Conservation (phyloP, 2,888 invertebrate genomes). For the Cantharis flavilabris region DNA sequence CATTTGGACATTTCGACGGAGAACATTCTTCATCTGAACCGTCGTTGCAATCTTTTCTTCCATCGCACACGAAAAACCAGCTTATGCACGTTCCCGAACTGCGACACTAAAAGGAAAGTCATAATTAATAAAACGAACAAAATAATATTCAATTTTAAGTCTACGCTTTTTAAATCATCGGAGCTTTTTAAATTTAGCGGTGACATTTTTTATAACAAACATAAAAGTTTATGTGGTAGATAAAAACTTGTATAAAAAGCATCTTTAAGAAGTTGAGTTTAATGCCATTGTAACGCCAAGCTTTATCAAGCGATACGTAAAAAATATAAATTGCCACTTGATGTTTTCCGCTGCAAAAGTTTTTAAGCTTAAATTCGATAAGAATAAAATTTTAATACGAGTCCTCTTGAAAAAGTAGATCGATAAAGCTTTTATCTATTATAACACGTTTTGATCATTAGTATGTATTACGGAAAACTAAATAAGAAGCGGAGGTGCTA, state of each 20-base stretch:
- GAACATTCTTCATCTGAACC: constrained; percentile 84
- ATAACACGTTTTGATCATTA: neutral
- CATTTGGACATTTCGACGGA: constrained; percentile 67
- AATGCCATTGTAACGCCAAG: neutral
- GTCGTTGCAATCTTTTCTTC: constrained; percentile 81
- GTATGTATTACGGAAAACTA: neutral
- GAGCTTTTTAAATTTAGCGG: neutral
- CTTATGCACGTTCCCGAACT: constrained; percentile 86
- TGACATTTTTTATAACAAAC: neutral
- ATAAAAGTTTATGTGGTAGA: neutral
- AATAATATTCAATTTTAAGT: neutral
- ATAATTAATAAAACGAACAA: neutral
- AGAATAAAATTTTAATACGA: neutral
- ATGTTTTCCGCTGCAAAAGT: neutral
- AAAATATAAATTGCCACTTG: neutral
- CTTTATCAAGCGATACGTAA: neutral
- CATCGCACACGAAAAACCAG: constrained; percentile 93
- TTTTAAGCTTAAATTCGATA: neutral
- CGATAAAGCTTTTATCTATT: neutral
- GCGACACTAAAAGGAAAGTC: constrained; percentile 67
- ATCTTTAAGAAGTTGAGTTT: neutral
- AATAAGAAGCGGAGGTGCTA: neutral
- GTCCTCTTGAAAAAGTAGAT: neutral
- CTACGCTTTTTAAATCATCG: neutral
- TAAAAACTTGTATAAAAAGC: neutral